Percentiles rank a stretch among this genome's conserved stretches.
These are phyloP conservation scores for Philaethria dido DNA, from an alignment of 2,888 invertebrate genomes.

Conservation along the genomic window DNA sequence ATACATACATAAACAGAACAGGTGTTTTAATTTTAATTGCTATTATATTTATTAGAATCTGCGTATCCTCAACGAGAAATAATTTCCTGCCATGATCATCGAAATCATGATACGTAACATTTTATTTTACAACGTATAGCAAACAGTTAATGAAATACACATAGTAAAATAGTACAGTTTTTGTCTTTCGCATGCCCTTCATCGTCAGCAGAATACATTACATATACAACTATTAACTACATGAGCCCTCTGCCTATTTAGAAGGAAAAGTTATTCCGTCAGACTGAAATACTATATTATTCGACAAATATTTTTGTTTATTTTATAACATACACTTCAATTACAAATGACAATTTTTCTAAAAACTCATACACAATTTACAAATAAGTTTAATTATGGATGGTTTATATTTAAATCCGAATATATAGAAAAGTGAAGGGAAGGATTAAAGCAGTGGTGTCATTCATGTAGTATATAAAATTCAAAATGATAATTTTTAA, in stretches of 20 bases:
- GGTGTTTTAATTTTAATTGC: not conserved
- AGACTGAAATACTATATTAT: too few relatives aligned
- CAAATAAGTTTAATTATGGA: not conserved
- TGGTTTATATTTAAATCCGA: not conserved
- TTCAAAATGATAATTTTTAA: not conserved
- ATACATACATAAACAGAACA: not conserved
- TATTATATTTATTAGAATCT: slow-evolving; percentile 16
- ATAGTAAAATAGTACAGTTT: too few relatives aligned
- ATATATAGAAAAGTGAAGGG: not conserved
- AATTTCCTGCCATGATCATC: slow-evolving; percentile 53
- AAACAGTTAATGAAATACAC: too few relatives aligned
- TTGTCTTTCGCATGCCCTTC: too few relatives aligned
- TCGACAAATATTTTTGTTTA: too few relatives aligned
- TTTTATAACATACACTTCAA: too few relatives aligned
- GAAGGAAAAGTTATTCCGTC: too few relatives aligned
- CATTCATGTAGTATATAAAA: not conserved
- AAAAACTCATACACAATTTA: not conserved
- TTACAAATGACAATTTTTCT: slow-evolving; percentile 26
- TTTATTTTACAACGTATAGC: too few relatives aligned
- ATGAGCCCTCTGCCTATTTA: too few relatives aligned
- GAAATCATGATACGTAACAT: too few relatives aligned
- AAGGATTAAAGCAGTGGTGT: not conserved
- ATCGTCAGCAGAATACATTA: too few relatives aligned
- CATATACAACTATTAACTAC: too few relatives aligned
- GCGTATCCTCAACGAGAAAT: slow-evolving; percentile 52